Evolutionary conservation across 2,113 vertebrate genomes (phyloP), one percentile per base, ranked within the genome.

Genomic region (Eublepharis macularius): DNA sequence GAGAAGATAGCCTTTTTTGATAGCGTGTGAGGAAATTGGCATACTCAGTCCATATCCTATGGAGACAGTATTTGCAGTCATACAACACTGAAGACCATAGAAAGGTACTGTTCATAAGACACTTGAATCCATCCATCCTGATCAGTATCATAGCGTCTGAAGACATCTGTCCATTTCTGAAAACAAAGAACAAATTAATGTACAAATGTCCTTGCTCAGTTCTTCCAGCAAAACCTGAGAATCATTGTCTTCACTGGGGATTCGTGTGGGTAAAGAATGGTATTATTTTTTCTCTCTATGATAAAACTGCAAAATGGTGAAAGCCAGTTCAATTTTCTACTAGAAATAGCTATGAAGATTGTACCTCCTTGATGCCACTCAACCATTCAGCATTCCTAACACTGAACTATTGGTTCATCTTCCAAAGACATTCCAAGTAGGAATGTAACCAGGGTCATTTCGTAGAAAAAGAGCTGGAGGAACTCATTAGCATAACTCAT

Each of bases 61-160:
- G 24, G 70, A 12, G 3, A 24, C 32, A 47, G 69, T 57, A 88
- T 1, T 66, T 11, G 7, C 36, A 19, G 82, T 96, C 92, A 99
- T 96, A 99, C 98, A 0, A 98, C 96, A 93, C 97, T 98, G 95
- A 99, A 99, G 94, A 99, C 98, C 98, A 99, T 99, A 85, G 98
- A 98, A 84, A 99, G 98, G 86, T 99, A 99, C 54, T 99, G 99
- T 95, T 99, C 99, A 7, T 99, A 99, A 57, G 99, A 99, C 89
- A 99, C 98, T 92, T 99, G 98, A 89, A 99, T 99, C 99, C 99
- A 99, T 94, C 99, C 99, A 0, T 99, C 99, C 80, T 98, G 98
- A 88, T 99, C 99, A 0, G 98, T 99, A 51, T 99, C 99, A 0
- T 98, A 99, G 11, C 98, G 96, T 63, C 98, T 96, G 96, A 99